phyloP scores from a whole-genome alignment of 2,888 invertebrate genomes.

The Drosophila mulleri region DNA sequence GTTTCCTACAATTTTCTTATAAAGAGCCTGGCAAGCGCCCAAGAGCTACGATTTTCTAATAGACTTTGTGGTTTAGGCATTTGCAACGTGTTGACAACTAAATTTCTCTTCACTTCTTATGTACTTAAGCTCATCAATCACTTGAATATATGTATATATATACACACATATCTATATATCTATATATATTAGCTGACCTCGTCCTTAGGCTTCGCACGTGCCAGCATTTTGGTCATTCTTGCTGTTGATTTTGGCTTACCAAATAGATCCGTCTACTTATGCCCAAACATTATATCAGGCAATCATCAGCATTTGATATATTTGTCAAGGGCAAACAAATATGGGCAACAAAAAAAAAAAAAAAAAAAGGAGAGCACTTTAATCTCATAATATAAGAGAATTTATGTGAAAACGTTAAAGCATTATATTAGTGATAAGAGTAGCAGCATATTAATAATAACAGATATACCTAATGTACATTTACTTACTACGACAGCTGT shows the following conservation, averaged over 20 bases:
- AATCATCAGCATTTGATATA: constrained; percentile 41
- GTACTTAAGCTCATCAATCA: constrained; percentile 56
- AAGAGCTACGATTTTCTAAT: constrained; percentile 41
- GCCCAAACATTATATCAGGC: constrained; percentile 46
- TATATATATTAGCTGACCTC: constrained; percentile 44
- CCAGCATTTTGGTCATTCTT: constrained; percentile 59
- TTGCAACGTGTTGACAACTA: constrained; percentile 65
- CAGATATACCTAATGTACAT: background rate
- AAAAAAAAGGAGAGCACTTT: background rate
- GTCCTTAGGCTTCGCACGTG: constrained; percentile 58
- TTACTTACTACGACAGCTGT: background rate
- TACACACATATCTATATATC: too few relatives aligned
- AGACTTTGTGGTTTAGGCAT: constrained; percentile 20
- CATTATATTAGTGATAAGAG: background rate
- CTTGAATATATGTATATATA: constrained; percentile 11
- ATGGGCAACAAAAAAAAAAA: background rate
- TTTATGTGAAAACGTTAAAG: background rate
- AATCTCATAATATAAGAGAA: background rate
- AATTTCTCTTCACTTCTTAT: constrained; percentile 39
- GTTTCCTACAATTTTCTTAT: background rate
- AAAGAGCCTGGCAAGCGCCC: background rate
- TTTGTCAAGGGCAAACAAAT: constrained; percentile 25
- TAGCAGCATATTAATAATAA: background rate
- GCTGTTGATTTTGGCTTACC: constrained; percentile 50
- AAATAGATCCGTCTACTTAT: constrained; percentile 31